A percentile compares a stretch with the other conserved stretches of the same genome.
Evolutionary conservation across 1,140 invertebrate genomes (phyloP).

Genomic region (Caerostris extrusa): DNA sequence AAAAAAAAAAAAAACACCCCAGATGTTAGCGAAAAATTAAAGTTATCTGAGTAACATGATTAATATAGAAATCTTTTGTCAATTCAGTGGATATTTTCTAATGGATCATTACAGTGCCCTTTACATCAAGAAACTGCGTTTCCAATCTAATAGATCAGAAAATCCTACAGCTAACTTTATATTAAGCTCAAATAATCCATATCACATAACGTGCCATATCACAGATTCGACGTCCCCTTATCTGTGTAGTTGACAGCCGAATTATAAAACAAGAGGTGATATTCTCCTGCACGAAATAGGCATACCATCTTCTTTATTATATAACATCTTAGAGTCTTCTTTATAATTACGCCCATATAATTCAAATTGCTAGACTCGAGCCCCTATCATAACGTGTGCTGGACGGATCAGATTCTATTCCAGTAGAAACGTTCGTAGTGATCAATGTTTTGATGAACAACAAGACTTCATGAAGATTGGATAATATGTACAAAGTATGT

Average conservation of each 20-base stretch:
- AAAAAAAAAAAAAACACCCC: too few relatives aligned
- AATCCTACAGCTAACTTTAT: background rate
- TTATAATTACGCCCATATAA: too few relatives aligned
- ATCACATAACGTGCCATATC: background rate
- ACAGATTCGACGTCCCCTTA: background rate
- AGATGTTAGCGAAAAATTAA: too few relatives aligned
- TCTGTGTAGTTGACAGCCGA: background rate
- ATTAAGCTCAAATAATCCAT: background rate
- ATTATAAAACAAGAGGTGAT: constrained; percentile 19
- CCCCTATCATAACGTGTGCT: too few relatives aligned
- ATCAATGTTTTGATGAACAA: too few relatives aligned
- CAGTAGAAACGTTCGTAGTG: too few relatives aligned
- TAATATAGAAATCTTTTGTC: background rate
- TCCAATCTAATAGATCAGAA: background rate
- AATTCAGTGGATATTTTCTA: background rate
- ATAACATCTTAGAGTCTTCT: too few relatives aligned
- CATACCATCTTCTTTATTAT: background rate
- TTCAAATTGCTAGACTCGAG: too few relatives aligned
- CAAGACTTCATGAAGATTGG: too few relatives aligned
- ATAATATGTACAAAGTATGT: too few relatives aligned
- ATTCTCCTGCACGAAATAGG: background rate
- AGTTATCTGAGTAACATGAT: too few relatives aligned
- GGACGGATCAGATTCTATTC: too few relatives aligned
- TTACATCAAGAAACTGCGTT: background rate
- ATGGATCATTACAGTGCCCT: background rate